These are phyloP conservation scores for Allacma fusca DNA, from an alignment of 2,888 invertebrate genomes.

Conservation along the genomic window DNA sequence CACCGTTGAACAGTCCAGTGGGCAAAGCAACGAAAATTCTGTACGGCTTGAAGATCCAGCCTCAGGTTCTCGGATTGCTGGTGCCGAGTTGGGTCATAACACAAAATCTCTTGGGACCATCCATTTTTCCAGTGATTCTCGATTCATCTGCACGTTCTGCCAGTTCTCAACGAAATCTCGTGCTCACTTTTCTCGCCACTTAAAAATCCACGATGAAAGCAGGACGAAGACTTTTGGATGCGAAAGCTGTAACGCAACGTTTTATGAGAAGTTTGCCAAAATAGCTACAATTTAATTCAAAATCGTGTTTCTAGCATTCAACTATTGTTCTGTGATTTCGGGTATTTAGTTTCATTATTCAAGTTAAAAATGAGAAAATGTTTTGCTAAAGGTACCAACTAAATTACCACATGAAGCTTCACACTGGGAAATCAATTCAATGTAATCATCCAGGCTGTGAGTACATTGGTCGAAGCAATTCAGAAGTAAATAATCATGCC, in stretches of 20 bases:
- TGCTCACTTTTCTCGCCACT: conserved; percentile 9
- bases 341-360: no score
- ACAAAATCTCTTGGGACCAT: no score
- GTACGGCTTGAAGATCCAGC: no score
- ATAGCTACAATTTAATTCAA: background rate
- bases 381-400: conserved; percentile 34
- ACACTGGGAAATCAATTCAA: conserved; percentile 1
- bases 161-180: background rate
- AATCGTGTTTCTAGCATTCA: background rate
- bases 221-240: conserved; percentile 2
- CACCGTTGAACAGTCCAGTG: no score
- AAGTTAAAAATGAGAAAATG: no score
- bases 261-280: conserved; percentile 34
- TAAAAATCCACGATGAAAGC: conserved; percentile 19
- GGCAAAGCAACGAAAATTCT: no score
- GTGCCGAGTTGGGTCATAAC: no score
- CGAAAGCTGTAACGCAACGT: background rate
- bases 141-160: background rate
- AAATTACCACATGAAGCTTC: conserved; percentile 31
- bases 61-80: no score
- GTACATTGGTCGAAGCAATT: conserved; percentile 8
- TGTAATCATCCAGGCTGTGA: conserved; percentile 31
- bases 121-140: no score
- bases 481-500: conserved; percentile 24
- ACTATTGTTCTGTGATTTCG: background rate